Base-by-base conservation (phyloP, 2,888 invertebrate species). In the Agrochola lota region DNA sequence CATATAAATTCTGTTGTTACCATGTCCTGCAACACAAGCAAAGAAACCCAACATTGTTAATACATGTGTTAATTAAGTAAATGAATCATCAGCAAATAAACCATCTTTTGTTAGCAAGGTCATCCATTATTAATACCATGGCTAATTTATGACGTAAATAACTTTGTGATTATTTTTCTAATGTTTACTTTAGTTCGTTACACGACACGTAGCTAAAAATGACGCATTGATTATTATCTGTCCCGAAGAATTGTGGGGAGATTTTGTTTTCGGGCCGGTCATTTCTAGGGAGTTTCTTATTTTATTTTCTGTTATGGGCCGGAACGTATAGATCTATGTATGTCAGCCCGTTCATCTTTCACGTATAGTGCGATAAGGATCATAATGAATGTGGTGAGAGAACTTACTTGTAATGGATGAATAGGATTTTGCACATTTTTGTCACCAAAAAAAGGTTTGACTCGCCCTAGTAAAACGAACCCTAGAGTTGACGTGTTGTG, bases 171-270 rank as follows among this genome's bases (percentile, higher is more conserved):
- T 84, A 85, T 78, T 81, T 87, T 84, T 70, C 77, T 57, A 68
- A 30, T 87, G 78, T 87, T 83, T 88, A 88, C 72, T 40, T 70
- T 30, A 35, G 8, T 66, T 81, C 9, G 26, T 35, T 68, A 63
- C 68, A 78, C 83, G 85, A 81, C 87, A 85, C 87, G 85, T 88
- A 81, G 79, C 59, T 60, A 46, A 57, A 52, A 76, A 83, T 87
- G 87, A 88, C 87, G 83, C 78, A 68, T 59, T 67, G 46, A 57
- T 62, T 68, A 43, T 77, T 60, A 71, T 85, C 71, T 77, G 85
- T 81, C 40, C 11, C n/a, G 8, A 46, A 20, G 17, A 30, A 52
- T 62, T 35, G 12, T 12, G 26, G 69, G 76, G 64, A 62, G 46
- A 72, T 62, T 72, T 68, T 0, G 26, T 66, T 68, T 62, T 74